phyloP scores from a whole-genome alignment of 2,888 invertebrate species.

The Dasypolia templi region DNA sequence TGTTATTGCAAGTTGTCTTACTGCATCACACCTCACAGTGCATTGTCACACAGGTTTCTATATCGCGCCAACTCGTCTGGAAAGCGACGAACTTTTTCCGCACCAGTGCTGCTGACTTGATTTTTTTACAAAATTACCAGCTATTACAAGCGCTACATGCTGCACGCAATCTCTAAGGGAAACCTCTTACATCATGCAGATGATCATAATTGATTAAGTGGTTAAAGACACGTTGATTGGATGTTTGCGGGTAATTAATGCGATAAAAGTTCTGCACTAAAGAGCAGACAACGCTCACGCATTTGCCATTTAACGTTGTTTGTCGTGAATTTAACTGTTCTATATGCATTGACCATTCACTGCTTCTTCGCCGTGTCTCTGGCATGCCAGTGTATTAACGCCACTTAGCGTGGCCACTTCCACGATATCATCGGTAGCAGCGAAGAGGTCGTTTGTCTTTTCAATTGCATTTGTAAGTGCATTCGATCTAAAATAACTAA shows the following conservation, averaged over 20 bases:
- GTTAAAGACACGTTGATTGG: slow-evolving; percentile 13
- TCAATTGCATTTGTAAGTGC: not conserved
- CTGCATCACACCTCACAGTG: slow-evolving; percentile 23
- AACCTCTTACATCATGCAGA: slow-evolving; percentile 54
- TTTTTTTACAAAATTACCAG: slow-evolving; percentile 51
- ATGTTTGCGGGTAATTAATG: slow-evolving; percentile 39
- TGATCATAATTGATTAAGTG: slow-evolving; percentile 50
- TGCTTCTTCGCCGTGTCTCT: too few species aligned
- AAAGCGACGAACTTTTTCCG: slow-evolving; percentile 72
- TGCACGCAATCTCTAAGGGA: slow-evolving; percentile 55
- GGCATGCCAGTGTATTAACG: too few species aligned
- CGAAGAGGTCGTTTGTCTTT: too few species aligned
- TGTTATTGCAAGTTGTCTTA: slow-evolving; percentile 15
- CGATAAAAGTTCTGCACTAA: slow-evolving; percentile 3
- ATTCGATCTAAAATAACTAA: not conserved
- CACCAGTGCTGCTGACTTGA: slow-evolving; percentile 47
- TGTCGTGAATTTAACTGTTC: slow-evolving; percentile 4
- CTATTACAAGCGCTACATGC: slow-evolving; percentile 40
- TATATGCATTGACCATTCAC: slow-evolving; percentile 4
- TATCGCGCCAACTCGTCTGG: slow-evolving; percentile 78
- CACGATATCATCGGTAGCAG: too few species aligned
- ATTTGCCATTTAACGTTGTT: not conserved
- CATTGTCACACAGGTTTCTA: slow-evolving; percentile 81
- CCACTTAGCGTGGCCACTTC: too few species aligned
- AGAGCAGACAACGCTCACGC: not conserved